phyloP scores from a whole-genome alignment of 2,113 vertebrate genomes.

The Calyptommatus sinebrachiatus region DNA sequence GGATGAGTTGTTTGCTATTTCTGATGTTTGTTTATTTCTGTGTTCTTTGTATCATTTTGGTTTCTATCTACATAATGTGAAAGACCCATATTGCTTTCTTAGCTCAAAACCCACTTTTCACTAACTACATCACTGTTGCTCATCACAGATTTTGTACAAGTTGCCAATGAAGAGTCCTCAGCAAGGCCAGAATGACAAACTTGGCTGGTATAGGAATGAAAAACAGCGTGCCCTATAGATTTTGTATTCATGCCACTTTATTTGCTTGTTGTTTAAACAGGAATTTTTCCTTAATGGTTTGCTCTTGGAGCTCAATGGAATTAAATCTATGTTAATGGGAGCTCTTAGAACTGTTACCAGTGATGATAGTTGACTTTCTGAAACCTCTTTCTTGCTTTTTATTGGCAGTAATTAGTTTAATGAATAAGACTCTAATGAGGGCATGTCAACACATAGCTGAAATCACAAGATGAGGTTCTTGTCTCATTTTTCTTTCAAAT shows the following conservation, averaged over 20 bases:
- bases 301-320: slow-evolving; percentile 39
- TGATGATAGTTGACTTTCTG: slow-evolving; percentile 35
- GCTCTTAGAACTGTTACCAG: slow-evolving; percentile 39
- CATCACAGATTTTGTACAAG: neutral
- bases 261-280: slow-evolving; percentile 41
- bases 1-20: too few species aligned
- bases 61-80: too few species aligned
- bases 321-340: slow-evolving; percentile 34
- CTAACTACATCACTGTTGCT: neutral
- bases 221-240: slow-evolving; percentile 32
- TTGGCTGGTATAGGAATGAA: neutral
- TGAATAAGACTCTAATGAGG: slow-evolving; percentile 5
- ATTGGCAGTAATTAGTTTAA: slow-evolving; percentile 39
- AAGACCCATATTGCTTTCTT: too few species aligned
- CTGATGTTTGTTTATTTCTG: too few species aligned
- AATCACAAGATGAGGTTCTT: slow-evolving; percentile 21
- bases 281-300: slow-evolving; percentile 47
- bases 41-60: too few species aligned
- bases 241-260: neutral
- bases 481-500: slow-evolving; percentile 11
- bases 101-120: too few species aligned
- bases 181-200: neutral
- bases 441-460: neutral
- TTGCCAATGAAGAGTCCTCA: neutral
- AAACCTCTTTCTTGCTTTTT: slow-evolving; percentile 37